These are phyloP conservation scores for Hymenopus coronatus DNA, from an alignment of 2,888 invertebrate species.

Conservation along the genomic window DNA sequence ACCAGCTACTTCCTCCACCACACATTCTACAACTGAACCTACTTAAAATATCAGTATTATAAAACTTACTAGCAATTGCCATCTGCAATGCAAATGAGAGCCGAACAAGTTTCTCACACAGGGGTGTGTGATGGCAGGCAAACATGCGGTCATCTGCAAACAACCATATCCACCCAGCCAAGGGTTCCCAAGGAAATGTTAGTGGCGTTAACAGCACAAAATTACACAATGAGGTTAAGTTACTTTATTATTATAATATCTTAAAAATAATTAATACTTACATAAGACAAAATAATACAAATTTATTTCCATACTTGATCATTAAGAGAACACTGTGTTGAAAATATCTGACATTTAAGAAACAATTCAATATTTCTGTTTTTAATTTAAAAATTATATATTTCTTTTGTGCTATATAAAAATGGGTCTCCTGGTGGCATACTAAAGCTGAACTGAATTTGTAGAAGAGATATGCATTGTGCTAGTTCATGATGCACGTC, in stretches of 20 bases:
- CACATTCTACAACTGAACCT: no score
- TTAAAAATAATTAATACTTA: neutral
- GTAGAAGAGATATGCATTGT: no score
- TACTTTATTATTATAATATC: neutral
- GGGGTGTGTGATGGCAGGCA: constrained; percentile 58
- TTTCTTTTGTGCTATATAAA: no score
- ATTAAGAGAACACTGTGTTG: no score
- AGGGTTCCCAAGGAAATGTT: neutral
- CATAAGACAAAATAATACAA: neutral
- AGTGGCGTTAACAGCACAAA: constrained; percentile 1
- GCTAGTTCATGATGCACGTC: no score
- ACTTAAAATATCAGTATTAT: neutral
- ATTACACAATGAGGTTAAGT: neutral
- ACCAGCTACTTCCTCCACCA: no score
- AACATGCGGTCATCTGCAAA: constrained; percentile 58
- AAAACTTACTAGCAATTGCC: constrained; percentile 65
- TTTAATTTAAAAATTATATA: no score
- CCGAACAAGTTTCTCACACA: constrained; percentile 60
- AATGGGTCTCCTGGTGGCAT: no score
- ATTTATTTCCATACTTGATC: no score
- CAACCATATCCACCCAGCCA: constrained; percentile 21
- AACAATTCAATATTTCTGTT: no score
- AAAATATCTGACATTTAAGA: no score
- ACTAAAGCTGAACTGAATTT: no score
- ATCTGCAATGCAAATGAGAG: constrained; percentile 64